Evolutionary conservation across 2,113 vertebrate species (phyloP).

Genomic region (Chionodraco myersi): DNA sequence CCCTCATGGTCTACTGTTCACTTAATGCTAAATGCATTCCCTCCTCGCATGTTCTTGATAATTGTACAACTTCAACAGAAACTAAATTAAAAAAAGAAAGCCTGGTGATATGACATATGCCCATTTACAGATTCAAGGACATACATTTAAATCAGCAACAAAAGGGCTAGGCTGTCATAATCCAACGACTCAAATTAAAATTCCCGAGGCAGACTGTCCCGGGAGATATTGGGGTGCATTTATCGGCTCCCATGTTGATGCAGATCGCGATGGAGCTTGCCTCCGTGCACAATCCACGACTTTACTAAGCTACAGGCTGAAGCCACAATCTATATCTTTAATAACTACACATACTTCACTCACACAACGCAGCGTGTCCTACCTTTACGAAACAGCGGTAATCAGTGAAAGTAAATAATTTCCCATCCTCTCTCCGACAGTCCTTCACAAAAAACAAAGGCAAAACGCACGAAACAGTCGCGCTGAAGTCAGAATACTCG

Average conservation of each 20-base stretch:
- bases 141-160: slow-evolving; percentile 3
- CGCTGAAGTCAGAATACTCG: slow-evolving; percentile 35
- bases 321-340: slow-evolving; percentile 23
- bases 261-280: slow-evolving; percentile 16
- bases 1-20: background rate
- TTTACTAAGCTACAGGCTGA: slow-evolving; percentile 26
- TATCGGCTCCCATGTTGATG: slow-evolving; percentile 25
- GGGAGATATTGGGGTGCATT: slow-evolving; percentile 28
- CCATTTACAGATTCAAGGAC: background rate
- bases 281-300: slow-evolving; percentile 37
- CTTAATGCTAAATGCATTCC: background rate
- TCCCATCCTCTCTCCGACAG: slow-evolving; percentile 28
- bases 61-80: slow-evolving; percentile 4
- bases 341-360: slow-evolving; percentile 24
- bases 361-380: slow-evolving; percentile 43
- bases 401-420: slow-evolving; percentile 50
- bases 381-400: slow-evolving; percentile 65
- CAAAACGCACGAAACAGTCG: slow-evolving; percentile 9
- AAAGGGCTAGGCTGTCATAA: slow-evolving; percentile 1
- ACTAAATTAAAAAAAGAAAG: background rate
- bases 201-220: slow-evolving; percentile 34
- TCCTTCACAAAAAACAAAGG: background rate
- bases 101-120: background rate
- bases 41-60: background rate
- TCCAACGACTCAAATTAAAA: slow-evolving; percentile 27